Conservation (phyloP, 2,797 vertebrate species). For the Tarsius wallacei region DNA sequence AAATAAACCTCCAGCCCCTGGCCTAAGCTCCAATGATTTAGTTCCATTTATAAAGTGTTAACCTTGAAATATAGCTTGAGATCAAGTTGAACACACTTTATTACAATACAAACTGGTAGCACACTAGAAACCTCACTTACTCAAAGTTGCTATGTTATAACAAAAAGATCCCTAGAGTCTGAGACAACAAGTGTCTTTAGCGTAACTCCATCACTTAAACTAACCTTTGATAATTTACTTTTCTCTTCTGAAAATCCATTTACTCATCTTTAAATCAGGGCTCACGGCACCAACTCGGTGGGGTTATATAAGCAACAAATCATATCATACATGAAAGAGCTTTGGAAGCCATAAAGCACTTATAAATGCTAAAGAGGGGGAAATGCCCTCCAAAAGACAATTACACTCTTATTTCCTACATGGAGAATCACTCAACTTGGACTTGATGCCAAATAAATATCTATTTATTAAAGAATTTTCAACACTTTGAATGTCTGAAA, state of each 20-base stretch:
- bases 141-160: constrained; percentile 47
- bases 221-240: constrained; percentile 30
- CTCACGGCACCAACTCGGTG: constrained; percentile 25
- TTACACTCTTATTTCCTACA: constrained; percentile 13
- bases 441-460: constrained; percentile 52
- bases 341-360: constrained; percentile 38
- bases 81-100: constrained; percentile 77
- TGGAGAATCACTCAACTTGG: constrained; percentile 1
- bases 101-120: constrained; percentile 53
- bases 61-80: constrained; percentile 86
- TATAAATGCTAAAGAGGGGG: constrained; percentile 13
- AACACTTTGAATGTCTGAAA: constrained; percentile 37
- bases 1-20: constrained; percentile 91
- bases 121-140: constrained; percentile 26
- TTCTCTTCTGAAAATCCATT: constrained; percentile 73
- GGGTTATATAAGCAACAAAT: constrained; percentile 49
- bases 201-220: constrained; percentile 38
- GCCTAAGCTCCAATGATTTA: constrained; percentile 85
- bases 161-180: constrained; percentile 56
- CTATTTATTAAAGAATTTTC: constrained; percentile 63
- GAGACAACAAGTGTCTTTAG: constrained; percentile 51
- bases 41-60: constrained; percentile 84
- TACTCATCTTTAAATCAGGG: constrained; percentile 62
- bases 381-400: constrained; percentile 42
- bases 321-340: not conserved